phyloP scores from a whole-genome alignment of 2,888 invertebrate species.

The Himalopsyche tibetana region DNA sequence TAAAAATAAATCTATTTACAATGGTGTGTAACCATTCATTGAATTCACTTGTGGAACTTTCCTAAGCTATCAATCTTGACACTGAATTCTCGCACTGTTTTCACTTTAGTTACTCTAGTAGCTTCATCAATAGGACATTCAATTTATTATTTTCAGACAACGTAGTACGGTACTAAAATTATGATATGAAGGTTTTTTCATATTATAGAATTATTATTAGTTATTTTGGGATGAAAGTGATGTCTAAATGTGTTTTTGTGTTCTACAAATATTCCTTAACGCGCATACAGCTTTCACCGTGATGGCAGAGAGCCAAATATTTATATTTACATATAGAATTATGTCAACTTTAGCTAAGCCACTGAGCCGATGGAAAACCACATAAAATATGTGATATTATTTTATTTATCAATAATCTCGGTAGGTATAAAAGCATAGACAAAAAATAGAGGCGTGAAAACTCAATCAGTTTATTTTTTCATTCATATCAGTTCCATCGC shows the following conservation, averaged over 20 bases:
- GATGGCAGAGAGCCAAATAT: constrained; percentile 60
- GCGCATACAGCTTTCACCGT: constrained; percentile 9
- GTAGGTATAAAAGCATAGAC: not conserved
- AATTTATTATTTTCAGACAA: not conserved
- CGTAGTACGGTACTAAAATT: not conserved
- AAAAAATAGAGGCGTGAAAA: no score
- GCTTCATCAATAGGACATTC: not conserved
- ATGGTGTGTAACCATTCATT: not conserved
- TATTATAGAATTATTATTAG: constrained; percentile 18
- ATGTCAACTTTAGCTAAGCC: constrained; percentile 65
- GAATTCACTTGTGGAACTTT: not conserved
- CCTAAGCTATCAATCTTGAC: not conserved
- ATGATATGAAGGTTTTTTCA: not conserved
- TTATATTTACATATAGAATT: constrained; percentile 64
- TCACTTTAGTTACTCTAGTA: not conserved
- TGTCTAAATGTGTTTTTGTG: constrained; percentile 34
- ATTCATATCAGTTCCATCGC: no score
- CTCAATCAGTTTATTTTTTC: no score
- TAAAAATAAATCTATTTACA: not conserved
- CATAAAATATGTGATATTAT: not conserved
- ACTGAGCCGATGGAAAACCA: not conserved
- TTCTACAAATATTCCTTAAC: constrained; percentile 7
- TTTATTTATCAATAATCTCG: not conserved
- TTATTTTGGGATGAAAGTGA: constrained; percentile 34
- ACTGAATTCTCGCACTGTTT: not conserved